Evolutionary conservation across 2,888 invertebrate genomes (phyloP), one percentile per base, ranked within the genome.

Genomic region (Nysson spinosus): DNA sequence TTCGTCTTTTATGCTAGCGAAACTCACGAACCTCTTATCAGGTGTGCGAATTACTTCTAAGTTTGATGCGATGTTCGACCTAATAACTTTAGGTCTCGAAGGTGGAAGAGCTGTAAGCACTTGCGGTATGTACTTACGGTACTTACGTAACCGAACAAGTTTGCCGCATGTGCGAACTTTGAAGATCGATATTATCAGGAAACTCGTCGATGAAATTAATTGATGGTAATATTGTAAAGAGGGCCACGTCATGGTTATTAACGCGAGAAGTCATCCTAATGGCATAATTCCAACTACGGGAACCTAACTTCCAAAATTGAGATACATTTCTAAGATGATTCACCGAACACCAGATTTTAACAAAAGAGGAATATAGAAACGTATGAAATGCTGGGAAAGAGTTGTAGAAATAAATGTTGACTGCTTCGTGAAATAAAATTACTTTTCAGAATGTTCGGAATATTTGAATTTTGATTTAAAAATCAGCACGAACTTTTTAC

Each of bases 121-220:
- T 52, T 50, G 55, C 28, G 57, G 54, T 52, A 58, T 52, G 61
- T 64, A 64, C 55, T 54, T 54, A 64, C 63, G 50, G 51, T 60
- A 57, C 50, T 69, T 65, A 54, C 66, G 51, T 49, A 57, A 60
- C 30, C 54, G 50, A 43, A 51, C 57, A 56, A 75, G 57, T 71
- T 75, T 56, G 50, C 58, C 44, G 49, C 44, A 40, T 60, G 47
- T 34, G 55, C 49, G 19, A 73, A 75, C 26, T 70, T 70, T 30
- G 55, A n/a, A 19, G 51, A 68, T 75, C 67, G 71, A 75, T 75
- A 58, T 55, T 76, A 76, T 66, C 60, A 52, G 60, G 75, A 61
- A 57, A 63, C 57, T 69, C 42, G 65, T 65, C 68, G 77, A 75
- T 77, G 50, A 69, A 65, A 69, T 75, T 69, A 77, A 77, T 77